phyloP scores from a whole-genome alignment of 2,888 invertebrate species.

The Hirtodrosophila cameraria region DNA sequence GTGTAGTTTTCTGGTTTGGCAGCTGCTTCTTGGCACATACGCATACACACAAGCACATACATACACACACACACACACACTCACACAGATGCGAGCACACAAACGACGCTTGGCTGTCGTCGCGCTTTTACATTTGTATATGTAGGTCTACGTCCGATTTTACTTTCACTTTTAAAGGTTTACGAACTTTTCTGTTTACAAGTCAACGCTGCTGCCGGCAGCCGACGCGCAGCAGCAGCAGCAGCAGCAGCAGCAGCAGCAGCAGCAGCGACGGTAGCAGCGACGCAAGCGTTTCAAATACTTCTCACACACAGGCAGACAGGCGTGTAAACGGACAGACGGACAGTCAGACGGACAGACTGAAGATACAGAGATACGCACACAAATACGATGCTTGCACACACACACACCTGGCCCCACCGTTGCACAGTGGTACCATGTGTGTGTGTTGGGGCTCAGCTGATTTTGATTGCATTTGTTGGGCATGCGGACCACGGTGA shows the following conservation, averaged over 20 bases:
- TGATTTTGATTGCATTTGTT: conserved; percentile 17
- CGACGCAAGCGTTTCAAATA: conserved; percentile 68
- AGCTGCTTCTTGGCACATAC: conserved; percentile 68
- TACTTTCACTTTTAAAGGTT: conserved; percentile 85
- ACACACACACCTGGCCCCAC: conserved; percentile 11
- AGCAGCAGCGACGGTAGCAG: conserved; percentile 24
- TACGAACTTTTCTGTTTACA: conserved; percentile 84
- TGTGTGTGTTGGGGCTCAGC: neutral
- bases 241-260: conserved; percentile 18
- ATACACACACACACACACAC: conserved; percentile 7
- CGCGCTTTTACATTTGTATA: conserved; percentile 77
- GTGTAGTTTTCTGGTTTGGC: conserved; percentile 69
- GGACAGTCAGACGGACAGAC: conserved; percentile 1
- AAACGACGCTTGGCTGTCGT: conserved; percentile 29
- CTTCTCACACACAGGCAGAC: conserved; percentile 35
- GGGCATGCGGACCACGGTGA: conserved; percentile 20
- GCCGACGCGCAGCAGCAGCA: conserved; percentile 20
- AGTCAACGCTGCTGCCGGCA: conserved; percentile 63
- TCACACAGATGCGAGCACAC: conserved; percentile 18
- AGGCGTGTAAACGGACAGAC: conserved; percentile 4
- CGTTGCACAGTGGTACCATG: conserved; percentile 35
- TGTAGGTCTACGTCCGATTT: conserved; percentile 84
- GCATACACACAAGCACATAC: conserved; percentile 27
- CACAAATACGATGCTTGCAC: conserved; percentile 14
- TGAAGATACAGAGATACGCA: neutral